A percentile compares a stretch with the other conserved stretches of the same genome.
Conservation (phyloP, 2,113 vertebrate genomes). For the Phodopus roborovskii region DNA sequence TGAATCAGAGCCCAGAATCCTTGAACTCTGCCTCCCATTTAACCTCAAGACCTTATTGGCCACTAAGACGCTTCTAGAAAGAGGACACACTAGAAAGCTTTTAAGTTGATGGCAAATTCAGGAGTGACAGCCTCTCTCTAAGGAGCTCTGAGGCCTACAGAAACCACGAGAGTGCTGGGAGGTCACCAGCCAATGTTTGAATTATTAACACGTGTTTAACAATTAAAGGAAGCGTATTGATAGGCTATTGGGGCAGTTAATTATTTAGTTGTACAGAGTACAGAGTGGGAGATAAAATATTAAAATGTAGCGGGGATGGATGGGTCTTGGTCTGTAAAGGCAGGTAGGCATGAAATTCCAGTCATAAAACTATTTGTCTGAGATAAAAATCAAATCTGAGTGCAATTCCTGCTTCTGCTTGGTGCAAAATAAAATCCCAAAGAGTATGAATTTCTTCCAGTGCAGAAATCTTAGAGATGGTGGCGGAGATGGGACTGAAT, state of each 20-base stretch:
- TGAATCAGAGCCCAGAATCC: constrained; percentile 77
- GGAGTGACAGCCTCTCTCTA: constrained; percentile 83
- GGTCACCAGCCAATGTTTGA: constrained; percentile 90
- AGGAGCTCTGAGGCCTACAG: constrained; percentile 85
- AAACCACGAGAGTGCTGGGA: constrained; percentile 87
- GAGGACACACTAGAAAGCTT: constrained; percentile 81
- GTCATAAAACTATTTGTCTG: constrained; percentile 37
- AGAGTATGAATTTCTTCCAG: not conserved
- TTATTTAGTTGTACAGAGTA: constrained; percentile 94
- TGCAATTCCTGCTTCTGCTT: not conserved
- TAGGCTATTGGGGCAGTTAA: constrained; percentile 93
- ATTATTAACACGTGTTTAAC: constrained; percentile 96
- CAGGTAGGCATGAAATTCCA: not conserved
- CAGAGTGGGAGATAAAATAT: constrained; percentile 82
- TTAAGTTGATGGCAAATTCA: constrained; percentile 80
- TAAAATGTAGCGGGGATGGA: constrained; percentile 38
- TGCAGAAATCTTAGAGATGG: not conserved
- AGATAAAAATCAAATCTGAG: not conserved
- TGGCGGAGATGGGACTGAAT: not conserved
- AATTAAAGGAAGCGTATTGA: constrained; percentile 95
- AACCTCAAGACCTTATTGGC: constrained; percentile 68
- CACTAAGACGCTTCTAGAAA: constrained; percentile 60
- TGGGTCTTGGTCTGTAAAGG: not conserved
- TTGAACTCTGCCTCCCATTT: constrained; percentile 81
- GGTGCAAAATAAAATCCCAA: not conserved